These are phyloP conservation scores for Anthonomus grandis DNA, from an alignment of 1,140 invertebrate species.

Conservation along the genomic window DNA sequence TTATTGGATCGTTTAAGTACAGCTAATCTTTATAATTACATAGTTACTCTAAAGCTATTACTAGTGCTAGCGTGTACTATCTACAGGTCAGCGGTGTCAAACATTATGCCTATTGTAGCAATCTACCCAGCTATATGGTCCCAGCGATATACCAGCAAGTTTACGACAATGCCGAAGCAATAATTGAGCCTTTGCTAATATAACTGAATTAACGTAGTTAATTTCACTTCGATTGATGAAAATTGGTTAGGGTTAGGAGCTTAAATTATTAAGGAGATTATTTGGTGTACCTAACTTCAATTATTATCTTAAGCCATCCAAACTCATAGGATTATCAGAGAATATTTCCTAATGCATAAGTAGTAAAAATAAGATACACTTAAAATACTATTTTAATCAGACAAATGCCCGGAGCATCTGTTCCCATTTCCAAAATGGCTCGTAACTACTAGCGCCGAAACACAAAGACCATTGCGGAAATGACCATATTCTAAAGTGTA, in stretches of 20 bases:
- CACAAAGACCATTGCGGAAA: neutral
- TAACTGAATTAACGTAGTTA: slow-evolving; percentile 13
- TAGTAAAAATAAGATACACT: too few species aligned
- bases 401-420: too few species aligned
- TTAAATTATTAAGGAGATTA: too few species aligned
- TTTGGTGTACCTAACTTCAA: too few species aligned
- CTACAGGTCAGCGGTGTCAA: neutral
- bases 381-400: too few species aligned
- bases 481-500: neutral
- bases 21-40: too few species aligned
- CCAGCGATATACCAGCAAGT: slow-evolving; percentile 3
- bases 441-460: neutral
- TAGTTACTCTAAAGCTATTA: too few species aligned
- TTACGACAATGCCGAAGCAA: slow-evolving; percentile 8
- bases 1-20: too few species aligned
- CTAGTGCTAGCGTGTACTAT: neutral
- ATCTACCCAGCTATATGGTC: neutral
- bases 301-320: too few species aligned
- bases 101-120: slow-evolving; percentile 8
- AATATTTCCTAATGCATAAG: too few species aligned
- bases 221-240: slow-evolving; percentile 10
- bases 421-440: too few species aligned
- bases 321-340: too few species aligned
- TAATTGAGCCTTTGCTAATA: slow-evolving; percentile 14
- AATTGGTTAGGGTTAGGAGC: slow-evolving; percentile 16